Percentiles rank a stretch among this genome's conserved stretches.
Evolutionary conservation across 2,888 invertebrate species (phyloP).

Genomic region (Nephrotoma flavescens): DNA sequence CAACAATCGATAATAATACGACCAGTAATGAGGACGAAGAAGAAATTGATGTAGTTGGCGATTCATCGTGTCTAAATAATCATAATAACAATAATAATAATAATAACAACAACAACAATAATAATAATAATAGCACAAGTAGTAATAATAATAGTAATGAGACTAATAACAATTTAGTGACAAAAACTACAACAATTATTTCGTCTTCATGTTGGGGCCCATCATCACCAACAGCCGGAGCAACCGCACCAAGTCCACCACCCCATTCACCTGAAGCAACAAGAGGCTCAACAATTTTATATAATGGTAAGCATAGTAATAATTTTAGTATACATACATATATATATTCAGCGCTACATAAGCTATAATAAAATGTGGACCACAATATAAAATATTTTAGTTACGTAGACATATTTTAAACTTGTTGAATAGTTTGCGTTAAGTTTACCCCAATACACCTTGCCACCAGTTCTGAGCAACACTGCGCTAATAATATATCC

Average conservation of each 20-base stretch:
- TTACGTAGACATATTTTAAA: neutral
- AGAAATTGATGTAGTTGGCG: slow-evolving; percentile 79
- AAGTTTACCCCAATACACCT: neutral
- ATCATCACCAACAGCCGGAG: slow-evolving; percentile 59
- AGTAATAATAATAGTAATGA: slow-evolving; percentile 14
- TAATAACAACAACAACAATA: slow-evolving; percentile 16
- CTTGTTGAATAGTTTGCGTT: neutral
- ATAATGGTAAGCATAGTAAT: slow-evolving; percentile 48
- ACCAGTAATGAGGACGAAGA: slow-evolving; percentile 47
- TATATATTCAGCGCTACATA: neutral
- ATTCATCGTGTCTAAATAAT: slow-evolving; percentile 24
- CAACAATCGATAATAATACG: slow-evolving; percentile 30
- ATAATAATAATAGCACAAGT: slow-evolving; percentile 21
- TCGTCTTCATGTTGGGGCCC: slow-evolving; percentile 53
- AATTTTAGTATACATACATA: neutral
- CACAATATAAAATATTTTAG: neutral
- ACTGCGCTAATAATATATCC: neutral
- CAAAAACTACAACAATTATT: slow-evolving; percentile 15
- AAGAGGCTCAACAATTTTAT: slow-evolving; percentile 57
- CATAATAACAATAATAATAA: slow-evolving; percentile 15
- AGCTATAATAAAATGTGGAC: neutral
- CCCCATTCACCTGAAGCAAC: slow-evolving; percentile 45
- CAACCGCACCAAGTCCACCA: slow-evolving; percentile 59
- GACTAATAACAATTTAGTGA: slow-evolving; percentile 18
- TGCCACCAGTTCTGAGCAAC: neutral